Conservation (phyloP, 64 coral and sea anemone species). For the Cladopsammia gracilis region DNA sequence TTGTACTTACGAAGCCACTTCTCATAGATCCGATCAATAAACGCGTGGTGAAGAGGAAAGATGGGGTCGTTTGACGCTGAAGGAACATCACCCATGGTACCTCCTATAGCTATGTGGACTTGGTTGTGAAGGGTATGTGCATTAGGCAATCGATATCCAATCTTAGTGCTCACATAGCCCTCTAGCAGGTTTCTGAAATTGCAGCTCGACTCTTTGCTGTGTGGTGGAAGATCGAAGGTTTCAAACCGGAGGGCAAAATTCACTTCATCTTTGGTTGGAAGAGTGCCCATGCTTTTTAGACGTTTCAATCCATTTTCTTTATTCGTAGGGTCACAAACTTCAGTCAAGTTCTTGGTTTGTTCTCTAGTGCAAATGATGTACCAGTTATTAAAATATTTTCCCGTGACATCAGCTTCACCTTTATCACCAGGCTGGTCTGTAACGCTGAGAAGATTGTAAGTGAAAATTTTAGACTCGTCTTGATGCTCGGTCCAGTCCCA, state of each 20-base stretch:
- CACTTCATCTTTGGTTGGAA: constrained; percentile 67
- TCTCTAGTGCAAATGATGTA: constrained; percentile 58
- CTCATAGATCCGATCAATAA: no score
- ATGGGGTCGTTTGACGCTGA: constrained; percentile 24
- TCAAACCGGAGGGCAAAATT: constrained; percentile 72
- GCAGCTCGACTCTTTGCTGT: constrained; percentile 68
- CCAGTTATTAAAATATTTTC: constrained; percentile 83
- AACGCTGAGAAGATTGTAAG: constrained; percentile 58
- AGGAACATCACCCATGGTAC: constrained; percentile 60
- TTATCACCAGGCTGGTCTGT: constrained; percentile 15
- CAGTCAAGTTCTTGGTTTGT: neutral
- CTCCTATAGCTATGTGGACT: constrained; percentile 59
- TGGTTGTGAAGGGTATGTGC: constrained; percentile 57
- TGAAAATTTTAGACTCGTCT: constrained; percentile 59
- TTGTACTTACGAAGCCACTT: no score
- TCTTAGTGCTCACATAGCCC: constrained; percentile 54
- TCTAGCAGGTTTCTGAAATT: constrained; percentile 72
- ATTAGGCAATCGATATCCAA: constrained; percentile 60
- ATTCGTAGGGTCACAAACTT: constrained; percentile 21
- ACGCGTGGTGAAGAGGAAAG: neutral
- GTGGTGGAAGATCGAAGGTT: constrained; percentile 39
- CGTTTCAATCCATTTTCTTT: neutral
- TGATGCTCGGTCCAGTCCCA: constrained; percentile 75
- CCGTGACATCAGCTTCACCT: neutral
- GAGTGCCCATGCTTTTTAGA: neutral